These are phyloP conservation scores for Mythimna impura DNA, from an alignment of 2,888 invertebrate genomes.

Conservation along the genomic window DNA sequence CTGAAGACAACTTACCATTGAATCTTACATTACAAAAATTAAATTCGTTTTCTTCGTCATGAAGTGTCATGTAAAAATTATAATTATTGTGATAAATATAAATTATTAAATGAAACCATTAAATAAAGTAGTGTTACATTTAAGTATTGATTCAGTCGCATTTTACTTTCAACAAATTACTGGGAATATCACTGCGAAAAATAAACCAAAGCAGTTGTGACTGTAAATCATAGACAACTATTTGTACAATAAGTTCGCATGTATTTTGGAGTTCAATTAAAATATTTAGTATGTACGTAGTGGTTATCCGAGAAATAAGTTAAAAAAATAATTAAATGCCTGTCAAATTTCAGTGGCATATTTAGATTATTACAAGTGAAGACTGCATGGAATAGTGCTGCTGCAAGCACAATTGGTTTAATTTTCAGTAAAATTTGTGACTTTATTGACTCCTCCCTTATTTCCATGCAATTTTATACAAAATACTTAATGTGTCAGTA, in stretches of 20 bases:
- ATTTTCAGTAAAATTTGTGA: constrained; percentile 18
- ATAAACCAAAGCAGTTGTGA: constrained; percentile 57
- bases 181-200: constrained; percentile 34
- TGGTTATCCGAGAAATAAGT: constrained; percentile 15
- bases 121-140: constrained; percentile 44
- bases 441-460: constrained; percentile 6
- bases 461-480: constrained; percentile 14
- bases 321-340: constrained; percentile 9
- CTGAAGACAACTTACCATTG: constrained; percentile 83
- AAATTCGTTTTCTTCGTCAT: constrained; percentile 56
- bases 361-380: constrained; percentile 26
- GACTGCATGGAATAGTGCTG: constrained; percentile 15
- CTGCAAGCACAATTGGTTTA: constrained; percentile 17
- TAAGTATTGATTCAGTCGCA: constrained; percentile 49
- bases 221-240: constrained; percentile 34
- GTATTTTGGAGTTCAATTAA: constrained; percentile 24
- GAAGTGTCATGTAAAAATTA: constrained; percentile 38
- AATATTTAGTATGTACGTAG: constrained; percentile 38
- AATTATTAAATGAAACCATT: constrained; percentile 60
- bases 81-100: constrained; percentile 70
- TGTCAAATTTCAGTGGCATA: constrained; percentile 23
- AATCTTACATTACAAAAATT: constrained; percentile 79
- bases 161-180: constrained; percentile 45
- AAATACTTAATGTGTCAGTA: constrained; percentile 2
- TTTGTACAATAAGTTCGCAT: constrained; percentile 42